Evolutionary conservation across 2,888 invertebrate species (phyloP).

Genomic region (Phorcus lineatus): DNA sequence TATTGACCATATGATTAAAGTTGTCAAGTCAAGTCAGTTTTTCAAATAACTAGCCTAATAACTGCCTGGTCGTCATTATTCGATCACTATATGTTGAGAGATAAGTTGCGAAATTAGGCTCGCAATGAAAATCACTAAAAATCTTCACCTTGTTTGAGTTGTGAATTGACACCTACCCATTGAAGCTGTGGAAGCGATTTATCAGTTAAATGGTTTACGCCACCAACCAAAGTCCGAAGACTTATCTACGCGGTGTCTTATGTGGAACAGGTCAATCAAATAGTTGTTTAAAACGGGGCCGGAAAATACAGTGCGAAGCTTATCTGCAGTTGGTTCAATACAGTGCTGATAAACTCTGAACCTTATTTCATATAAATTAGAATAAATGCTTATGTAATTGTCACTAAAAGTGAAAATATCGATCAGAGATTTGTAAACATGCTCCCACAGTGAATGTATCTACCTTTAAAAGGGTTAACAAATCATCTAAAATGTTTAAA

Average conservation of each 20-base stretch:
- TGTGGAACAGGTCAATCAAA: constrained; percentile 9
- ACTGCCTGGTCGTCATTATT: too few relatives aligned
- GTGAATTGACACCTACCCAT: too few relatives aligned
- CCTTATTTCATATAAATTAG: constrained; percentile 2
- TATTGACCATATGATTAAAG: too few relatives aligned
- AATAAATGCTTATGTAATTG: not conserved
- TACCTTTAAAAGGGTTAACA: too few relatives aligned
- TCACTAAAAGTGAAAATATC: not conserved
- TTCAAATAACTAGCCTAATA: too few relatives aligned
- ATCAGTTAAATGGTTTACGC: not conserved
- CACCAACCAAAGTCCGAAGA: not conserved
- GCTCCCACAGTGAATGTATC: not conserved
- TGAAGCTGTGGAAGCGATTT: not conserved
- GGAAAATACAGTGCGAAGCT: not conserved
- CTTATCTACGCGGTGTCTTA: not conserved
- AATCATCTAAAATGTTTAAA: too few relatives aligned
- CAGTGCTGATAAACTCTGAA: not conserved
- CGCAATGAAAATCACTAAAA: too few relatives aligned
- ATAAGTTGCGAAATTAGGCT: too few relatives aligned
- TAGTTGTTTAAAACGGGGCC: not conserved
- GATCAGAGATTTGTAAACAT: not conserved
- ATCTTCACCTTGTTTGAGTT: too few relatives aligned
- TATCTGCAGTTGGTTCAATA: not conserved
- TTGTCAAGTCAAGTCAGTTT: too few relatives aligned
- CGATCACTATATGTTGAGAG: too few relatives aligned